Percentiles rank a stretch among this genome's conserved stretches.
Conservation (phyloP, 2,113 vertebrate genomes). For the Noctilio leporinus region DNA sequence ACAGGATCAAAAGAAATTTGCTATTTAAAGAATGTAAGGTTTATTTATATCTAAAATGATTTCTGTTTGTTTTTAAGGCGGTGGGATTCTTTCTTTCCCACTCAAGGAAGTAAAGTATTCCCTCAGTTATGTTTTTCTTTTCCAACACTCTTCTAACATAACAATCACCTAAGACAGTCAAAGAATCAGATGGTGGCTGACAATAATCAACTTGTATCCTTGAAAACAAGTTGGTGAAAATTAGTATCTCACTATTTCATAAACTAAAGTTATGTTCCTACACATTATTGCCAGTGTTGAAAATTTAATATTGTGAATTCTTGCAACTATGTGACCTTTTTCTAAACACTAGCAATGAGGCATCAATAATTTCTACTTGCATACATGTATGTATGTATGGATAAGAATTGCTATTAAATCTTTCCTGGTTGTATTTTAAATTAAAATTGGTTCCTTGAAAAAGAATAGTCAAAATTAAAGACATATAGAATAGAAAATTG, state of each 20-base stretch:
- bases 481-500: background rate
- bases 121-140: background rate
- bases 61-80: background rate
- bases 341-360: background rate
- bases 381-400: background rate
- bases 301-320: background rate
- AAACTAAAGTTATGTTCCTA: constrained; percentile 7
- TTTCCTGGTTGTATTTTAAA: background rate
- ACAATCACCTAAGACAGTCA: background rate
- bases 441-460: background rate
- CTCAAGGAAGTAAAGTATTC: background rate
- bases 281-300: background rate
- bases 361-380: background rate
- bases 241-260: background rate
- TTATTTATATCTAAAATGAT: background rate
- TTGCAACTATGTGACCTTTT: background rate
- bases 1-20: background rate
- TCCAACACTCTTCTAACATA: background rate
- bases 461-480: background rate
- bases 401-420: background rate
- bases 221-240: background rate
- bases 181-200: background rate
- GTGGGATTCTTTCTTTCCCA: background rate
- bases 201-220: background rate
- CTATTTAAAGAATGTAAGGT: background rate